Conservation (phyloP, 2,888 invertebrate species). For the Graphium colonna region DNA sequence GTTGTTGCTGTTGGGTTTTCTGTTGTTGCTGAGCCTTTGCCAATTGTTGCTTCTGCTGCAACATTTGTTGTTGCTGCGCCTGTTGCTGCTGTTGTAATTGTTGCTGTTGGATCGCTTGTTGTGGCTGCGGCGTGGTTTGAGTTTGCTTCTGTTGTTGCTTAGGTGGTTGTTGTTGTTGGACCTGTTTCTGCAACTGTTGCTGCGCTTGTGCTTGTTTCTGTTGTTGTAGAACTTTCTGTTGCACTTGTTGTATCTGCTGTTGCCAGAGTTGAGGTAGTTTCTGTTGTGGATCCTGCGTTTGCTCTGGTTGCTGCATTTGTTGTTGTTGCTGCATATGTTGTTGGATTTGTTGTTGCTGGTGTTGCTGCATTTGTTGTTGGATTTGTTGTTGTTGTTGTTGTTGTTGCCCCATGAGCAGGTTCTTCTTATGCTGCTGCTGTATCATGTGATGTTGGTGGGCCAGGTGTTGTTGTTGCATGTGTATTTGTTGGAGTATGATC, state of each 20-base stretch:
- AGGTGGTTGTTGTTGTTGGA: slow-evolving; percentile 35
- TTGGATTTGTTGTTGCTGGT: slow-evolving; percentile 30
- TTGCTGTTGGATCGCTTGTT: slow-evolving; percentile 30
- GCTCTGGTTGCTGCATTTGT: slow-evolving; percentile 34
- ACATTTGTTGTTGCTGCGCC: slow-evolving; percentile 27
- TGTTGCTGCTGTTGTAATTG: slow-evolving; percentile 34
- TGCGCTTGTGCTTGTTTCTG: slow-evolving; percentile 28
- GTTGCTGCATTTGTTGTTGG: slow-evolving; percentile 37
- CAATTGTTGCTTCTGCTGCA: slow-evolving; percentile 32
- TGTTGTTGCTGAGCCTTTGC: slow-evolving; percentile 35
- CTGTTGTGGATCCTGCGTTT: slow-evolving; percentile 30
- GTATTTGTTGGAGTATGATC: slow-evolving; percentile 34
- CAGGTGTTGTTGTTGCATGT: slow-evolving; percentile 34
- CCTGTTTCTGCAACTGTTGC: slow-evolving; percentile 34
- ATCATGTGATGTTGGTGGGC: slow-evolving; percentile 28
- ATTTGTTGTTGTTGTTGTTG: slow-evolving; percentile 42
- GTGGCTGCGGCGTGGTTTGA: slow-evolving; percentile 31
- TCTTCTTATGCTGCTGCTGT: slow-evolving; percentile 38
- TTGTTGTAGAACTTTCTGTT: slow-evolving; percentile 32
- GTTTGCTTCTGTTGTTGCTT: slow-evolving; percentile 35
- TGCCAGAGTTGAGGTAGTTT: slow-evolving; percentile 28
- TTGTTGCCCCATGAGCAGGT: slow-evolving; percentile 29
- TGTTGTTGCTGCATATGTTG: slow-evolving; percentile 31
- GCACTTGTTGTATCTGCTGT: slow-evolving; percentile 31
- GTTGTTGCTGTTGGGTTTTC: slow-evolving; percentile 31